Conservation (phyloP, 2,888 invertebrate genomes). For the Agrochola lychnidis region DNA sequence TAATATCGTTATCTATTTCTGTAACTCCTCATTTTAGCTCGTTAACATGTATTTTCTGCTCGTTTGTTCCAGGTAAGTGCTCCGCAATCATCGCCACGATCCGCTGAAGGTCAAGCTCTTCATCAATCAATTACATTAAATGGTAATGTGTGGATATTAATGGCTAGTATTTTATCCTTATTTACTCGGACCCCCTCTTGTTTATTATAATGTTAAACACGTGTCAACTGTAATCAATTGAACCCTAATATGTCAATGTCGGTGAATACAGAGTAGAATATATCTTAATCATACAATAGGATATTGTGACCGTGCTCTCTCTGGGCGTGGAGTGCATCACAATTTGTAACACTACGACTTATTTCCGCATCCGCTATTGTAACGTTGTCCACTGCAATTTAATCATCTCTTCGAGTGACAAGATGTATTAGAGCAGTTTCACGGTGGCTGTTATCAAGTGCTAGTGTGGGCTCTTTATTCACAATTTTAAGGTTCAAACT, state of each 20-base stretch:
- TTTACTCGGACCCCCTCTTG: slow-evolving; percentile 47
- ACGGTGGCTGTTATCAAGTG: slow-evolving; percentile 67
- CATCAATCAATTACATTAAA: slow-evolving; percentile 63
- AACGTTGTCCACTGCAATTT: slow-evolving; percentile 81
- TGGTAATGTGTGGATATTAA: slow-evolving; percentile 47
- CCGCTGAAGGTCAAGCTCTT: slow-evolving; percentile 68
- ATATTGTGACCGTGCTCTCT: slow-evolving; percentile 59
- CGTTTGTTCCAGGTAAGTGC: slow-evolving; percentile 80
- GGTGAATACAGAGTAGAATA: slow-evolving; percentile 65
- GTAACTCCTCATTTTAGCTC: slow-evolving; percentile 69
- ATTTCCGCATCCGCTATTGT: slow-evolving; percentile 83
- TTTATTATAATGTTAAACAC: slow-evolving; percentile 64
- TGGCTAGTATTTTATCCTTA: slow-evolving; percentile 40
- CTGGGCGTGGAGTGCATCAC: slow-evolving; percentile 65
- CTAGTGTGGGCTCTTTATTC: slow-evolving; percentile 68
- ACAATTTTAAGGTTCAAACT: slow-evolving; percentile 81
- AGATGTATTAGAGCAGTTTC: slow-evolving; percentile 84
- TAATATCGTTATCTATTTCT: slow-evolving; percentile 82
- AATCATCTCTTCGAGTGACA: slow-evolving; percentile 84
- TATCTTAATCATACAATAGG: slow-evolving; percentile 53
- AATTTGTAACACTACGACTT: slow-evolving; percentile 80
- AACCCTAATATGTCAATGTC: slow-evolving; percentile 59
- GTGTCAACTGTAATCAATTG: slow-evolving; percentile 59
- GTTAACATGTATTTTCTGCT: slow-evolving; percentile 71
- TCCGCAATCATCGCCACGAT: slow-evolving; percentile 65